Percentiles rank a stretch among this genome's conserved stretches.
Evolutionary conservation across 1,140 invertebrate species (phyloP).

Genomic region (Drosophila kanapiae): DNA sequence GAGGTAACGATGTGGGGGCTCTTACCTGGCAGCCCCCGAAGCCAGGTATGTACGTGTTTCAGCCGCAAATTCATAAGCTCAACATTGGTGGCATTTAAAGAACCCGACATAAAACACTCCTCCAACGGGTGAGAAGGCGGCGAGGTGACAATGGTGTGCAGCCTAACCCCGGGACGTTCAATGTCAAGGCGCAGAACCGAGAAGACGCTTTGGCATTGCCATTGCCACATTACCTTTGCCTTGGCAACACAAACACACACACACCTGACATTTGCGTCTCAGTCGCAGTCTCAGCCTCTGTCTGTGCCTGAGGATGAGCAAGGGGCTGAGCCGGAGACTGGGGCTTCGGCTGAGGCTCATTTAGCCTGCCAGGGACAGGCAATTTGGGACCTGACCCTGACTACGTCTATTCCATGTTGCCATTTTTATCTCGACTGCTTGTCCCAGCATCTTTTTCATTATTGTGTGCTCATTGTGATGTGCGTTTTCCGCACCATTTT

Average conservation of each 20-base stretch:
- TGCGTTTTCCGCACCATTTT: constrained; percentile 67
- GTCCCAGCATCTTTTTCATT: constrained; percentile 47
- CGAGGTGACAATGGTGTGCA: constrained; percentile 46
- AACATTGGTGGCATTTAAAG: constrained; percentile 64
- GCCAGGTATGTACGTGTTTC: constrained; percentile 66
- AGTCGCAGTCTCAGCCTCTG: constrained; percentile 45
- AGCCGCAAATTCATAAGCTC: constrained; percentile 62
- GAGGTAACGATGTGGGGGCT: constrained; percentile 29
- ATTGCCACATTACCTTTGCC: constrained; percentile 35
- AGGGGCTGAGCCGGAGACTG: neutral
- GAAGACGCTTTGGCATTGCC: constrained; percentile 42
- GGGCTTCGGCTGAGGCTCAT: constrained; percentile 24
- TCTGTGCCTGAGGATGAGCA: constrained; percentile 39
- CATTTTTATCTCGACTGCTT: constrained; percentile 60
- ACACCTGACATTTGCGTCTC: constrained; percentile 70
- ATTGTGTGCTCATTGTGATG: constrained; percentile 58
- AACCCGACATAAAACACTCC: constrained; percentile 56
- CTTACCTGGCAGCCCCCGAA: constrained; percentile 8
- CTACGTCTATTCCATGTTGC: constrained; percentile 51
- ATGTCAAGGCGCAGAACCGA: constrained; percentile 66
- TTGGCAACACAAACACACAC: constrained; percentile 20
- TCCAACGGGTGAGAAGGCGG: constrained; percentile 21
- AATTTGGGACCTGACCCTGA: constrained; percentile 59
- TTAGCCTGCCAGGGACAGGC: constrained; percentile 54
- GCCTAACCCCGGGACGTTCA: constrained; percentile 64